Base-by-base conservation (phyloP, 1,140 invertebrate genomes). In the Pristionchus pacificus region DNA sequence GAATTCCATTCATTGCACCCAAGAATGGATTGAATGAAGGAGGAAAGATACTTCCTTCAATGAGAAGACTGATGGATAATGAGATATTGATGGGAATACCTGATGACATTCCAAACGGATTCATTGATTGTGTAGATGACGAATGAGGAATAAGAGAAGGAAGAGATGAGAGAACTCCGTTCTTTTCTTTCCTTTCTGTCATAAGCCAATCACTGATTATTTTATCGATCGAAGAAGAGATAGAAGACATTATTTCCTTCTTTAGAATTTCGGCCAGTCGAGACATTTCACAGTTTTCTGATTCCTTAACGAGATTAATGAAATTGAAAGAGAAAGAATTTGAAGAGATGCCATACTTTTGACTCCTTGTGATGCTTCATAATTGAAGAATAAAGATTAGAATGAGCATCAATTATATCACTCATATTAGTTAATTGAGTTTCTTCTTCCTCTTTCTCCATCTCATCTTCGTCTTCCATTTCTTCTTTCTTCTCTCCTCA, bases 281-380 rank as follows among this genome's bases (percentile, higher is more conserved):
- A n/a, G 58, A 60, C n/a, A 69, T 24, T 28, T 69, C 60, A 19
- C 31, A 6, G 58, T 49, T n/a, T 24, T 25, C 14, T 19, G 65
- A 38, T 30, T 66, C 55, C 25, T 66, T 38, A n/a, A n/a, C 65
- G 33, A 38, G 25, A 66, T 10, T 6, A 19, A 38, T n/a, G 63
- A 33, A 24, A 32, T 62, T 65, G 24, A 24, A 13, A 58, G 27
- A 65, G 31, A 13, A 29, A 49, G 10, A 10, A 1, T 49, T 14
- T 27, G 49, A 10, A 27, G 19, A 13, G 15, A 61, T 58, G 28
- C 59, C 58, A 1, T 30, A 32, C 57, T 27, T 25, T 14, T 60
- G 57, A 0, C 31, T 69, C 64, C 58, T 69, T 69, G 28, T 69
- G 67, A 25, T 69, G 58, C 31, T 69, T 58, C n/a, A 69, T 32